Percentiles rank a stretch among this genome's conserved stretches.
Evolutionary conservation across 2,888 invertebrate species (phyloP).

Genomic region (Nemotelus nigrinus): DNA sequence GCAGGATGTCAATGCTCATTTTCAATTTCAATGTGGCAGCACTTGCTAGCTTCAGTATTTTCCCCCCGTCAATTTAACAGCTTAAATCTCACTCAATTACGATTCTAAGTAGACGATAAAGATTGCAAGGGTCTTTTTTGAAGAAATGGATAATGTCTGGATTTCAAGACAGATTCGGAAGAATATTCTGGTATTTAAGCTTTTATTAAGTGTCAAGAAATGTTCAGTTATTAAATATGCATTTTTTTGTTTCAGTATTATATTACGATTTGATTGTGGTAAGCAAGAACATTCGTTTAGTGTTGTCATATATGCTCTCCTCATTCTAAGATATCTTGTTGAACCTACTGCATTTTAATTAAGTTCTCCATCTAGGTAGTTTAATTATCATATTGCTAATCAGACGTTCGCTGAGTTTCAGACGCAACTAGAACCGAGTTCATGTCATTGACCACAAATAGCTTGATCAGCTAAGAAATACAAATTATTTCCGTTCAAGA

Average conservation of each 20-base stretch:
- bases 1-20: too few relatives aligned
- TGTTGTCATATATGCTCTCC: too few relatives aligned
- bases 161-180: too few relatives aligned
- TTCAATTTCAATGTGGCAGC: too few relatives aligned
- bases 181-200: too few relatives aligned
- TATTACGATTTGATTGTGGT: too few relatives aligned
- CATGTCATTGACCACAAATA: not conserved
- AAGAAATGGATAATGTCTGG: too few relatives aligned
- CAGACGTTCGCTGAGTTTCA: not conserved
- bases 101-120: conserved; percentile 4
- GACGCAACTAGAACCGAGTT: not conserved
- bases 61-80: not conserved
- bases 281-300: too few relatives aligned
- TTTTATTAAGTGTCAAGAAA: too few relatives aligned
- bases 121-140: not conserved
- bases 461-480: not conserved
- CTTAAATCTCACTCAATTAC: conserved; percentile 5
- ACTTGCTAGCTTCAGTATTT: too few relatives aligned
- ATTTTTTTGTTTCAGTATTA: too few relatives aligned
- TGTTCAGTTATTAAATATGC: too few relatives aligned
- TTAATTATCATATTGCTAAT: not conserved
- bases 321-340: not conserved
- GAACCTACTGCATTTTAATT: not conserved
- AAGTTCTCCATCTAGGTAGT: not conserved
- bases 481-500: conserved; percentile 16